Evolutionary conservation across 1,140 invertebrate species (phyloP).

Genomic region (Brachionus sp.): DNA sequence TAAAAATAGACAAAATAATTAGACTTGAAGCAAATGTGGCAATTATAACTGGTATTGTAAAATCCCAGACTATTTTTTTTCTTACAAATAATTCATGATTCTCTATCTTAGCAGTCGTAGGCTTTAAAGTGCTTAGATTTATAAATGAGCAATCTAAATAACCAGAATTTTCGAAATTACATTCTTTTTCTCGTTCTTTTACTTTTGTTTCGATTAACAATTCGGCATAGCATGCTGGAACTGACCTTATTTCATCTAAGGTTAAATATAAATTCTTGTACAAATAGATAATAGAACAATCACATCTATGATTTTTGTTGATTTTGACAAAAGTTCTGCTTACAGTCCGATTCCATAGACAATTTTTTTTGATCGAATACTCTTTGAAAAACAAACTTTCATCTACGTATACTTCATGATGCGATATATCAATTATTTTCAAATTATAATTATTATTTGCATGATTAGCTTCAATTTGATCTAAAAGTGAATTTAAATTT

Average conservation of each 20-base stretch:
- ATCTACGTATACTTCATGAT: not conserved
- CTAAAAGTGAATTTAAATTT: slow-evolving; percentile 25
- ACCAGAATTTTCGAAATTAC: not conserved
- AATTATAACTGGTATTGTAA: not conserved
- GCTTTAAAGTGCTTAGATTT: not conserved
- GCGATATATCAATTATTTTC: not conserved
- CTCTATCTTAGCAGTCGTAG: not conserved
- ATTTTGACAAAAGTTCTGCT: slow-evolving; percentile 19
- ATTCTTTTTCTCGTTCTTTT: not conserved
- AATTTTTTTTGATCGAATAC: not conserved
- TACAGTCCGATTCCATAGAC: not conserved
- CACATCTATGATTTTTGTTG: not conserved
- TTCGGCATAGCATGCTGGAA: not conserved
- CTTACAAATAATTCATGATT: not conserved
- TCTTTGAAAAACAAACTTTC: not conserved
- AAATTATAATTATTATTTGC: not conserved
- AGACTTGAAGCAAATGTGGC: not conserved
- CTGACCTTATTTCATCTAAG: not conserved
- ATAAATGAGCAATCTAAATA: not conserved
- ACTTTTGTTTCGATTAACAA: not conserved
- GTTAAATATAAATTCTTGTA: not conserved
- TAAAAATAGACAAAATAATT: not conserved
- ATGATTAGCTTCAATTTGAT: not conserved
- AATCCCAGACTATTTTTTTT: not conserved
- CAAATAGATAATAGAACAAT: not conserved